Percentiles rank a stretch among this genome's conserved stretches.
These are phyloP conservation scores for Margarornis squamiger DNA, from an alignment of 2,797 vertebrate species.

Conservation along the genomic window DNA sequence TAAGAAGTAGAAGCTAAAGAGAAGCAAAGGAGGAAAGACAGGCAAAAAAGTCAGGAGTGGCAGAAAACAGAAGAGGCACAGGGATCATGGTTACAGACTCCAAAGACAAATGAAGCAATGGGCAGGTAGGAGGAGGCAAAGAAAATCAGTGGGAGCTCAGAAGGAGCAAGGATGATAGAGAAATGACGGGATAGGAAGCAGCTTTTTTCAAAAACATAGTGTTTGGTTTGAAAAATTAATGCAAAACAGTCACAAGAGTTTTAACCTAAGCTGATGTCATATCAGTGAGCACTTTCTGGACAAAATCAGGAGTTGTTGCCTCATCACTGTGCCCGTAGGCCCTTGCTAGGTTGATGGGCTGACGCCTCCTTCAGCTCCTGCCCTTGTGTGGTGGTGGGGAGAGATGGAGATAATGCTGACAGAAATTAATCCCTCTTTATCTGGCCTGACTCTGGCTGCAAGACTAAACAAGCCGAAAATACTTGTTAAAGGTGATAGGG, in stretches of 20 bases:
- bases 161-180: not conserved
- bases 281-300: not conserved
- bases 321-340: accelerated
- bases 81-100: not conserved
- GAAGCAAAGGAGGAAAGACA: not conserved
- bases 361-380: not conserved
- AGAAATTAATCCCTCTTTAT: not conserved
- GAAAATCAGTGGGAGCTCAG: not conserved
- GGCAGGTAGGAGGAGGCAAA: not conserved
- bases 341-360: not conserved
- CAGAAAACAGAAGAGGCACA: not conserved
- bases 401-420: not conserved
- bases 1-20: not conserved
- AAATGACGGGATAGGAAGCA: not conserved
- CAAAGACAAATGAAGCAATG: not conserved
- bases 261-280: not conserved
- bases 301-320: not conserved
- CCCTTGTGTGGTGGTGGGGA: not conserved
- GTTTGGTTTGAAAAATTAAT: not conserved
- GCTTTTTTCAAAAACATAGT: not conserved
- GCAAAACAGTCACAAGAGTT: not conserved
- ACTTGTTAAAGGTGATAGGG: not conserved
- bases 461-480: not conserved
- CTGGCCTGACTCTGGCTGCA: not conserved
- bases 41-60: not conserved